Evolutionary conservation across 1,140 invertebrate genomes (phyloP).

Genomic region (Dinoponera quadriceps): DNA sequence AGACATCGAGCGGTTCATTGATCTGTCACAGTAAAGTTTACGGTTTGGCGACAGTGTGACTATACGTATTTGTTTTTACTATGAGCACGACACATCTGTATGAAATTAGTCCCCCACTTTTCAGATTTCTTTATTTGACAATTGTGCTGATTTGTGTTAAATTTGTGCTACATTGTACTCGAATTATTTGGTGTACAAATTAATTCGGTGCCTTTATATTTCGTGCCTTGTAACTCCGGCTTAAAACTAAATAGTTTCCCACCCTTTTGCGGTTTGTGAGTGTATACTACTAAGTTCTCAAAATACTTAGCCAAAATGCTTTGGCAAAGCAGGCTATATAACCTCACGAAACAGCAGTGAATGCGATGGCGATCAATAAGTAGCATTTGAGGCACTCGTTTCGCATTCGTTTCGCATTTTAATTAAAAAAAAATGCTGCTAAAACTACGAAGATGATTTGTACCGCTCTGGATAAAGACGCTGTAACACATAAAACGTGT

Average conservation of each 20-base stretch:
- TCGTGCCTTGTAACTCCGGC: not conserved
- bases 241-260: not conserved
- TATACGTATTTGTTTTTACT: too few relatives aligned
- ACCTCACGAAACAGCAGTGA: constrained; percentile 4
- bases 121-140: too few relatives aligned
- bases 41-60: too few relatives aligned
- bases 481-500: constrained; percentile 10
- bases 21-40: too few relatives aligned
- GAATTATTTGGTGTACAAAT: too few relatives aligned
- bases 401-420: not conserved
- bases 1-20: too few relatives aligned
- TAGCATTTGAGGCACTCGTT: constrained; percentile 21
- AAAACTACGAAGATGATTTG: too few relatives aligned
- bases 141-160: too few relatives aligned
- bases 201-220: too few relatives aligned
- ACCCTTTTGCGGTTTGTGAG: not conserved
- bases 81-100: too few relatives aligned
- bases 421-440: constrained; percentile 15
- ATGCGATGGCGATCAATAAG: not conserved
- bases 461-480: not conserved
- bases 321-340: not conserved
- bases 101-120: too few relatives aligned
- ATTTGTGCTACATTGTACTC: too few relatives aligned
- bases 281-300: not conserved
- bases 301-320: not conserved